Conservation (phyloP, 2,797 vertebrate species). For the Microctenopoma stevenorrisi region DNA sequence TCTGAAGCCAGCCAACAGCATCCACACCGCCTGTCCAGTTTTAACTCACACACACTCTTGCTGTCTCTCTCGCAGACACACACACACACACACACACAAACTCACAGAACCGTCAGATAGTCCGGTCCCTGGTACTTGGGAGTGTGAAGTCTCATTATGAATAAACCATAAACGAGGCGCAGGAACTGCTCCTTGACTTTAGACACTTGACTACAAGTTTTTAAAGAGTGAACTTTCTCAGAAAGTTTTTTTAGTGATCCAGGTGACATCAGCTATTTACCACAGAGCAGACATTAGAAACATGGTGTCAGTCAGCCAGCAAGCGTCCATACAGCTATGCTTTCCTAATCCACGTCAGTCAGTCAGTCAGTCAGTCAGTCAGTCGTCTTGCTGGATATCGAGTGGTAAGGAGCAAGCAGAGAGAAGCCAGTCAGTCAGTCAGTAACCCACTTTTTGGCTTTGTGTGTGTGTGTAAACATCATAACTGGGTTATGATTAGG, state of each 20-base stretch:
- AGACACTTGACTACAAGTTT: conserved; percentile 52
- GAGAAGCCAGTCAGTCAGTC: background rate
- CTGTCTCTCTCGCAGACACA: conserved; percentile 17
- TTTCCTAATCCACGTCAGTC: conserved; percentile 13
- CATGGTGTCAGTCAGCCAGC: conserved; percentile 2
- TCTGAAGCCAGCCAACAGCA: conserved; percentile 63
- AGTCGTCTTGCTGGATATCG: background rate
- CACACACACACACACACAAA: conserved; percentile 13
- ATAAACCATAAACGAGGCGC: conserved; percentile 65
- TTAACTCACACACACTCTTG: conserved; percentile 33
- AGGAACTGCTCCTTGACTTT: conserved; percentile 55
- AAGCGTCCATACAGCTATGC: background rate
- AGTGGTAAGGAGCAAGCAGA: background rate
- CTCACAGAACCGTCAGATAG: conserved; percentile 35
- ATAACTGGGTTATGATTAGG: conserved; percentile 46
- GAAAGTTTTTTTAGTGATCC: conserved; percentile 46
- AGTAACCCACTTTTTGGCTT: conserved; percentile 41
- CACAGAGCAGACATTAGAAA: background rate
- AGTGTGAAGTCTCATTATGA: conserved; percentile 67
- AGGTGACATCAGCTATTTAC: conserved; percentile 23
- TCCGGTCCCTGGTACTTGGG: conserved; percentile 49
- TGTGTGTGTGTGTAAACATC: conserved; percentile 35
- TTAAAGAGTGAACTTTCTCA: conserved; percentile 41
- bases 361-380: background rate
- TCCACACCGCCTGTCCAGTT: conserved; percentile 55